Conservation (phyloP, 2,888 invertebrate genomes). For the Rhamnusium bicolor region DNA sequence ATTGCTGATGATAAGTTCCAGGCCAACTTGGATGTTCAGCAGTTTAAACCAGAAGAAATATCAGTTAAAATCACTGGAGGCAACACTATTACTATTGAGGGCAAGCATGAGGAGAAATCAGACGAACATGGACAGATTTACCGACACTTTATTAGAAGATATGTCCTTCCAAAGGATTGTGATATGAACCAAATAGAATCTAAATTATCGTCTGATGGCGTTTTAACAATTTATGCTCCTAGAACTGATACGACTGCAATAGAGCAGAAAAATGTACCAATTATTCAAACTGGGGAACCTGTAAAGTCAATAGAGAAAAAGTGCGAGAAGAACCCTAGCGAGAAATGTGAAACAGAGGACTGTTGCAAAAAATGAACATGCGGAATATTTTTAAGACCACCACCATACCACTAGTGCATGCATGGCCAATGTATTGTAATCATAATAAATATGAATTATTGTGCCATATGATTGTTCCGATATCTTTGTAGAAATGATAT, state of each 20-base stretch:
- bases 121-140: constrained; percentile 21
- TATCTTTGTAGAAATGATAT: too few species aligned
- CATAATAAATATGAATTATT: too few species aligned
- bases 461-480: too few species aligned
- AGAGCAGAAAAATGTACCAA: background rate
- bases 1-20: background rate
- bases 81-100: constrained; percentile 7
- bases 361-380: background rate
- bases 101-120: constrained; percentile 8
- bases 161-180: constrained; percentile 14
- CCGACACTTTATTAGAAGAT: constrained; percentile 10
- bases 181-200: background rate
- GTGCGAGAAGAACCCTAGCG: background rate
- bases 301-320: background rate
- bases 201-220: constrained; percentile 14
- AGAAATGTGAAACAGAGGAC: background rate
- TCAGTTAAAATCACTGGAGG: constrained; percentile 6
- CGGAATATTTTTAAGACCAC: too few species aligned
- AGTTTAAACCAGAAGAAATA: constrained; percentile 19
- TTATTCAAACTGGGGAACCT: constrained; percentile 6
- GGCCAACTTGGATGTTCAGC: constrained; percentile 13
- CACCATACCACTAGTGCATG: too few species aligned
- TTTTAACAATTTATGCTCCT: constrained; percentile 3
- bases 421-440: too few species aligned
- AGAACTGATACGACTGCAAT: background rate